Base-by-base conservation (phyloP, 2,797 vertebrate genomes). In the Benthosema pterotum region DNA sequence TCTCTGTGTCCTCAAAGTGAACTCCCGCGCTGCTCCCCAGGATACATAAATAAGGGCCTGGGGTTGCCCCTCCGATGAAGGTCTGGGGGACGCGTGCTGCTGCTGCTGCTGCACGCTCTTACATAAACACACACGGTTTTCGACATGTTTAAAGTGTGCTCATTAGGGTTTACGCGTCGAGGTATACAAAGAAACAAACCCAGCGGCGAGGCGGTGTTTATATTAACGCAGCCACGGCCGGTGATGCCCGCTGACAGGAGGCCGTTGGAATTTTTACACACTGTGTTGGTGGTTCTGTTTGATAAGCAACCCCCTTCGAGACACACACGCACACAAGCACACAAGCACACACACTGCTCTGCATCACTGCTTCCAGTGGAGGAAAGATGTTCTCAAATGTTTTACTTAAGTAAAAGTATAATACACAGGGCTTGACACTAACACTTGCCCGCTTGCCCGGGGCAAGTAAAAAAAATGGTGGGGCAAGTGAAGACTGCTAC, bases 81-180 rank as follows among this genome's bases (percentile, higher is more conserved):
- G 43, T 57, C 63, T 47, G 60, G 22, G 22, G 22, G 22, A 65
- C 32, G 32, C 32, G 52, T 69, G 68, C 76, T n/a, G n/a, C n/a
- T n/a, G n/a, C n/a, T n/a, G n/a, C n/a, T n/a, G n/a, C n/a, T 74
- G 68, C 75, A 74, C 75, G 65, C 46, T 72, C 77, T 75, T 63
- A 18, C 18, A 53, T 74, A 68, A 72, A 69, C 69, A 84, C 81
- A 74, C 66, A 71, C 42, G 48, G 55, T 63, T 17, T n/a, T 8
- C 12, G 45, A 65, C 45, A 3, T 47, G 69, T 70, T 25, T 5
- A 16, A 53, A 46, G 32, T 38, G 38, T 67, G 57, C 64, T 72
- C 52, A 49, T 70, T 51, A 52, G 51, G 67, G 68, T 60, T 60
- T 55, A 28, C 18, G n/a, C 17, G 14, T 47, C 5, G 2, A 42